Conservation (phyloP, 2,888 invertebrate genomes). For the Pocota personata region DNA sequence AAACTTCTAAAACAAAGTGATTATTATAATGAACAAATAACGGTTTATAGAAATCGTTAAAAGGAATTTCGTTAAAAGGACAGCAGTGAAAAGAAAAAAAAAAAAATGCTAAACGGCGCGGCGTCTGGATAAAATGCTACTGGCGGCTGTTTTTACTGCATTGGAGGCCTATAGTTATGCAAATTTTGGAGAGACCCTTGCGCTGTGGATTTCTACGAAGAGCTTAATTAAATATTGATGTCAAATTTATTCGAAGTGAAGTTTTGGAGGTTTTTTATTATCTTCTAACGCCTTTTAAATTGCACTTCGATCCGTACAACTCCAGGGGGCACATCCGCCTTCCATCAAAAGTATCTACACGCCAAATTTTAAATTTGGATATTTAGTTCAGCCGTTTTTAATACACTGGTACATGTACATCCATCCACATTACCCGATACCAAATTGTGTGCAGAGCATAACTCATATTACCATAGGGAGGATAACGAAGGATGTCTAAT, state of each 20-base stretch:
- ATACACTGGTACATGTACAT: too few relatives aligned
- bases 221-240: slow-evolving; percentile 6
- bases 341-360: too few relatives aligned
- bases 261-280: background rate
- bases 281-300: background rate
- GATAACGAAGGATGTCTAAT: too few relatives aligned
- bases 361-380: too few relatives aligned
- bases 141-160: slow-evolving; percentile 39
- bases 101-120: background rate
- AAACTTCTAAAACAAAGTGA: slow-evolving; percentile 44
- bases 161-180: slow-evolving; percentile 39
- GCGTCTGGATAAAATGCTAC: slow-evolving; percentile 56
- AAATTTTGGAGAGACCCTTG: slow-evolving; percentile 13
- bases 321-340: too few relatives aligned
- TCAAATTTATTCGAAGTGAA: slow-evolving; percentile 9
- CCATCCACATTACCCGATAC: too few relatives aligned
- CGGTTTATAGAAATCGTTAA: slow-evolving; percentile 30
- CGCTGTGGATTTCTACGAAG: slow-evolving; percentile 14
- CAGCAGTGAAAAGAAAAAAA: background rate
- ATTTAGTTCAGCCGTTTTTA: too few relatives aligned
- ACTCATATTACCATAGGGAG: too few relatives aligned
- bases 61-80: slow-evolving; percentile 19
- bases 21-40: slow-evolving; percentile 60
- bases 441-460: too few relatives aligned
- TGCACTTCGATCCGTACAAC: background rate